These are phyloP conservation scores for Mormyrus hasselquistii DNA, from an alignment of 2,797 vertebrate genomes.

Conservation along the genomic window DNA sequence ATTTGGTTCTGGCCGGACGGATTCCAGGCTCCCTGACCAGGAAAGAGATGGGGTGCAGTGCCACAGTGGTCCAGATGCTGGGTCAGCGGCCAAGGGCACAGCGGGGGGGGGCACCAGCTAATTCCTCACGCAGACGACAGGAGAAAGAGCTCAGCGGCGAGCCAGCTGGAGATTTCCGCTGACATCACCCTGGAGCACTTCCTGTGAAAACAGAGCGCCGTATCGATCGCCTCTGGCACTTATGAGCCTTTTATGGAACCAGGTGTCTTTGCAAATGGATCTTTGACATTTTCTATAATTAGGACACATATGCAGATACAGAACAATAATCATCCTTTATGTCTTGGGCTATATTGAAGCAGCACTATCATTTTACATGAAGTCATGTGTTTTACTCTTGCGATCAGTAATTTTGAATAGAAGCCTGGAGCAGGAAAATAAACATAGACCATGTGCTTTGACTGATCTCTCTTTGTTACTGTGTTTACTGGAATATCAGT, in stretches of 20 bases:
- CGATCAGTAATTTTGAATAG: background rate
- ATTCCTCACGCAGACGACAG: background rate
- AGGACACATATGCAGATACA: background rate
- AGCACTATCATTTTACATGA: background rate
- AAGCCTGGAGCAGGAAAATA: background rate
- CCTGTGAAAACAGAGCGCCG: background rate
- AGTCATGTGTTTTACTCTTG: background rate
- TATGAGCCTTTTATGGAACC: background rate
- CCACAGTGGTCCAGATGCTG: background rate
- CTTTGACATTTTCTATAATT: background rate
- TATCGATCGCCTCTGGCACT: background rate
- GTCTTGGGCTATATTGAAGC: background rate
- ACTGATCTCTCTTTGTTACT: background rate
- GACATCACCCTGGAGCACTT: background rate
- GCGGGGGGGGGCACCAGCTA: background rate
- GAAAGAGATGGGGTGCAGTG: background rate
- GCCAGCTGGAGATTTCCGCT: background rate
- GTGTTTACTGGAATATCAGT: background rate
- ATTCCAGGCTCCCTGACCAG: background rate
- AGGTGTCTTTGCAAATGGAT: background rate
- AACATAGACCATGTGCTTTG: background rate
- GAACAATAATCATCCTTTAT: background rate
- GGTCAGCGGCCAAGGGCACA: background rate
- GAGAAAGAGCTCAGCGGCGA: background rate
- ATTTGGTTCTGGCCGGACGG: background rate